These are phyloP conservation scores for Morelia viridis DNA, from an alignment of 2,797 vertebrate species.

Conservation along the genomic window DNA sequence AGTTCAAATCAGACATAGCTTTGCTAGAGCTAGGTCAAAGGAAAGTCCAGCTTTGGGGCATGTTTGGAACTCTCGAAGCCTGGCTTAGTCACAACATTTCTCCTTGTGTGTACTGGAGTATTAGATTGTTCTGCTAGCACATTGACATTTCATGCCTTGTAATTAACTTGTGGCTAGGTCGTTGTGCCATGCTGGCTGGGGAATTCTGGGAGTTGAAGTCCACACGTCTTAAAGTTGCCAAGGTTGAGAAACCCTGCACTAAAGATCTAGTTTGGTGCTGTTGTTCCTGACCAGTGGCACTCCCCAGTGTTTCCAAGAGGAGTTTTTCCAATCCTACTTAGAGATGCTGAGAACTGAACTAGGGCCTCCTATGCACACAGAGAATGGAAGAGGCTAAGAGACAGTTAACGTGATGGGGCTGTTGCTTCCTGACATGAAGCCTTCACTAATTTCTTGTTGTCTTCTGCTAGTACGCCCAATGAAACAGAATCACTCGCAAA, in stretches of 20 bases:
- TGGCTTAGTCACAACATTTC: background rate
- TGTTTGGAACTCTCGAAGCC: background rate
- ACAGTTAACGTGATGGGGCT: background rate
- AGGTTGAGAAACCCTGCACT: background rate
- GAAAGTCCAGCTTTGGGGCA: background rate
- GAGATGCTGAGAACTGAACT: background rate
- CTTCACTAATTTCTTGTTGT: no score
- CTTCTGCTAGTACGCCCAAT: background rate
- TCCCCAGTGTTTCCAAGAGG: background rate
- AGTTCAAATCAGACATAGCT: background rate
- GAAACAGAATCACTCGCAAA: background rate
- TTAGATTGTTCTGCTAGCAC: background rate
- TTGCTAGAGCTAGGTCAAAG: background rate
- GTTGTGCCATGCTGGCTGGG: background rate
- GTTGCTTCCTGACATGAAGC: background rate
- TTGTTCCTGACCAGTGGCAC: background rate
- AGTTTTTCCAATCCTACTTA: background rate
- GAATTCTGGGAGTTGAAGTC: background rate
- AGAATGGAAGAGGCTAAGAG: background rate
- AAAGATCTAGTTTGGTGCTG: background rate
- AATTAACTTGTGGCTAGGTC: background rate
- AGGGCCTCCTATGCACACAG: background rate
- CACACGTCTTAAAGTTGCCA: background rate
- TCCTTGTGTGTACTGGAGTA: background rate
- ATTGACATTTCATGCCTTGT: background rate